Evolutionary conservation across 2,888 invertebrate species (phyloP).

Genomic region (Campoplex nolae): DNA sequence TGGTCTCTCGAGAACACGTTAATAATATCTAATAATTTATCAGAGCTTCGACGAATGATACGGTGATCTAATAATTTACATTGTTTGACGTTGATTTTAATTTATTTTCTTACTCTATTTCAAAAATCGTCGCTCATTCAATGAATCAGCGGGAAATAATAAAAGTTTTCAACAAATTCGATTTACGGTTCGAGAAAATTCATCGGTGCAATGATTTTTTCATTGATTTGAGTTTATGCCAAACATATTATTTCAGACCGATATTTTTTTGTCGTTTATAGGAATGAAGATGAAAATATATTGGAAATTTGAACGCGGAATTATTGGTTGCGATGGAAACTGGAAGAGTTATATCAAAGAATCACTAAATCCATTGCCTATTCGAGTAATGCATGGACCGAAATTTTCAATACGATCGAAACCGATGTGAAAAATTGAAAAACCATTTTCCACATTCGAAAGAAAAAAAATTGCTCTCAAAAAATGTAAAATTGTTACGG

Average conservation of each 20-base stretch:
- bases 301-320: neutral
- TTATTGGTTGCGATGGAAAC: neutral
- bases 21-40: conserved; percentile 69
- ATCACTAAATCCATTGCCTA: neutral
- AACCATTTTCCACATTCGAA: neutral
- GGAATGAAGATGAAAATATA: neutral
- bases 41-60: conserved; percentile 48
- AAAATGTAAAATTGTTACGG: neutral
- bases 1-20: conserved; percentile 60
- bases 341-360: neutral
- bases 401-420: neutral
- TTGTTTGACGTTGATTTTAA: conserved; percentile 23
- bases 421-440: neutral
- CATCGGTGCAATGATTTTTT: neutral
- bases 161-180: neutral
- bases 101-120: neutral
- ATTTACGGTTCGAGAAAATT: neutral
- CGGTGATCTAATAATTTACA: conserved; percentile 60
- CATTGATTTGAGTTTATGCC: too few relatives aligned
- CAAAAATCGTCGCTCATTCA: neutral
- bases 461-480: neutral
- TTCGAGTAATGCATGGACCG: too few relatives aligned
- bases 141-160: too few relatives aligned
- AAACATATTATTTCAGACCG: neutral
- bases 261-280: neutral